Conservation (phyloP, 2,888 invertebrate species). For the Oxycera nigricornis region DNA sequence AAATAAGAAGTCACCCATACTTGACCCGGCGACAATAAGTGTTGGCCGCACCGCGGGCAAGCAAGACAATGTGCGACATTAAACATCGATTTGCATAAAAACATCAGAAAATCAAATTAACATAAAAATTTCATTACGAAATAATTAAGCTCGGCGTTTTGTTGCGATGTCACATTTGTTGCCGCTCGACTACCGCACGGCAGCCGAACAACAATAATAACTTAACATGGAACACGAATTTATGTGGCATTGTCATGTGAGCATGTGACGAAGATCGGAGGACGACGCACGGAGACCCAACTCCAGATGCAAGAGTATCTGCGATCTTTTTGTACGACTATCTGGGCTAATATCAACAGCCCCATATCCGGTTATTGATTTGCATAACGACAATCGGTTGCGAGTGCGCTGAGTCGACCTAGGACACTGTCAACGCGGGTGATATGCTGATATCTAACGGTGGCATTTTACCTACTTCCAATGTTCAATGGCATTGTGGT, state of each 20-base stretch:
- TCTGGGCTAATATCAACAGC: conserved; percentile 23
- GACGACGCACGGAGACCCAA: not conserved
- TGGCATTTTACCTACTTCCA: too few relatives aligned
- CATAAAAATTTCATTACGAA: conserved; percentile 40
- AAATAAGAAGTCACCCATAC: conserved; percentile 30
- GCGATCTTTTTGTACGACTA: conserved; percentile 13
- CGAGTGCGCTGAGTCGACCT: not conserved
- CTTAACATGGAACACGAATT: conserved; percentile 27
- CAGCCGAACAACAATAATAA: conserved; percentile 10
- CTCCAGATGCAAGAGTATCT: conserved; percentile 23
- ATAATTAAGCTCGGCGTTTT: conserved; percentile 35
- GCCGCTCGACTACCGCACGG: not conserved
- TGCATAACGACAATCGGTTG: conserved; percentile 37
- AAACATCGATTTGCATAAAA: conserved; percentile 24
- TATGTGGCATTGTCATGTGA: conserved; percentile 28
- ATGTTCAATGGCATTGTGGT: too few relatives aligned
- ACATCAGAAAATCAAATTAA: conserved; percentile 39
- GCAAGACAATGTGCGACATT: conserved; percentile 1
- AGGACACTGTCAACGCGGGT: not conserved
- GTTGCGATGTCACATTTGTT: conserved; percentile 26
- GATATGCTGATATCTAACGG: not conserved
- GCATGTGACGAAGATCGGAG: not conserved
- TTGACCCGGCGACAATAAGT: conserved; percentile 10
- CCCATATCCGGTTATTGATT: conserved; percentile 42
- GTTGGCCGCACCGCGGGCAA: not conserved